A percentile compares a stretch with the other conserved stretches of the same genome.
These are phyloP conservation scores for Toxonevra muliebris DNA, from an alignment of 2,888 invertebrate species.

Conservation along the genomic window DNA sequence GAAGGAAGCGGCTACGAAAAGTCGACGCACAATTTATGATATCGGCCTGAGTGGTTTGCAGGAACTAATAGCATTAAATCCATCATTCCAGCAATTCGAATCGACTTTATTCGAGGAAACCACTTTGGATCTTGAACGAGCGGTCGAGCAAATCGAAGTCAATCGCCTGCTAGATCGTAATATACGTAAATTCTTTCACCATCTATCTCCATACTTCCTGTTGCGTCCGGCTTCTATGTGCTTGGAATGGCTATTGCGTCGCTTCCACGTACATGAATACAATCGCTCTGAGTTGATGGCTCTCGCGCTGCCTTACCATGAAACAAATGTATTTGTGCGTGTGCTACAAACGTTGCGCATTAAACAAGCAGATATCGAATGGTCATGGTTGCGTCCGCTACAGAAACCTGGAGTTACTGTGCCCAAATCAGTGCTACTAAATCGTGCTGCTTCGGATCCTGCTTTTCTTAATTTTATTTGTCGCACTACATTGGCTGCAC, in stretches of 20 bases:
- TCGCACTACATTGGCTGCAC: conserved; percentile 68
- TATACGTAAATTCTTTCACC: conserved; percentile 81
- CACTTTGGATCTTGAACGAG: conserved; percentile 82
- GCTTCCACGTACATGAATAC: conserved; percentile 88
- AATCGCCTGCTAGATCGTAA: conserved; percentile 80
- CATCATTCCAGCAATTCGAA: conserved; percentile 77
- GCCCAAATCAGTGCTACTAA: conserved; percentile 76
- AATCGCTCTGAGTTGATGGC: conserved; percentile 84
- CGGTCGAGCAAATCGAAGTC: conserved; percentile 76
- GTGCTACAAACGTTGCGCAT: conserved; percentile 81
- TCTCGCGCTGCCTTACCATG: conserved; percentile 90
- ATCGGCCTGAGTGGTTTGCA: conserved; percentile 87
- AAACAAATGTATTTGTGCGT: conserved; percentile 86
- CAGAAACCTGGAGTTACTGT: conserved; percentile 81
- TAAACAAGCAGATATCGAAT: conserved; percentile 70
- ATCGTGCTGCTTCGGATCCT: conserved; percentile 74
- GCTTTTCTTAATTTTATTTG: conserved; percentile 74
- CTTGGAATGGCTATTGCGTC: conserved; percentile 93
- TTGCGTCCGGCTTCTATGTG: conserved; percentile 85
- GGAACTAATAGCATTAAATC: conserved; percentile 80
- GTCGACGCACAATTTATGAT: conserved; percentile 84
- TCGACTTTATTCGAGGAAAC: conserved; percentile 79
- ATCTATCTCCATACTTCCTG: conserved; percentile 88
- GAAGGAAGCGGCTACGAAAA: conserved; percentile 87
- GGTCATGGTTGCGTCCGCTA: conserved; percentile 79